Percentiles rank a stretch among this genome's conserved stretches.
These are phyloP conservation scores for Bovichtus variegatus DNA, from an alignment of 2,797 vertebrate species.

Conservation along the genomic window DNA sequence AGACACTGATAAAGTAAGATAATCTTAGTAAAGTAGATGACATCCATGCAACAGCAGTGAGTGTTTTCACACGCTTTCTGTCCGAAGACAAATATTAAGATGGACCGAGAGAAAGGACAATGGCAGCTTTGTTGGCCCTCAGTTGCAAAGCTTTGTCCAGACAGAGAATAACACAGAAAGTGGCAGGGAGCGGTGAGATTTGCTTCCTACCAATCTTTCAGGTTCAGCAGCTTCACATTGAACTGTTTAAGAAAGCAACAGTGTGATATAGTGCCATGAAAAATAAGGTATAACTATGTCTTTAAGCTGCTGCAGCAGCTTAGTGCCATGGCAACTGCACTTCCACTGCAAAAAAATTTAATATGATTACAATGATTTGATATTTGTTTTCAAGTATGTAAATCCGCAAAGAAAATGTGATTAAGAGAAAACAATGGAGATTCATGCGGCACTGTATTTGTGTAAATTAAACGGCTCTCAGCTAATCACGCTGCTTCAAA, in stretches of 20 bases:
- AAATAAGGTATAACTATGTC: conserved; percentile 16
- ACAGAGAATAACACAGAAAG: conserved; percentile 3
- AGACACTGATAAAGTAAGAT: neutral
- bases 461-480: conserved; percentile 23
- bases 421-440: conserved; percentile 47
- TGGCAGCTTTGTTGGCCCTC: neutral
- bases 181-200: conserved; percentile 7
- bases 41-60: neutral
- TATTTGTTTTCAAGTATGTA: conserved; percentile 53
- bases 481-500: neutral
- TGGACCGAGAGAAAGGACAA: conserved; percentile 12
- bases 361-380: conserved; percentile 46
- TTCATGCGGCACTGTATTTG: neutral
- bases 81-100: neutral
- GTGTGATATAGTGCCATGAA: neutral
- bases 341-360: conserved; percentile 20
- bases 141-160: conserved; percentile 20
- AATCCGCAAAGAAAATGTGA: conserved; percentile 54
- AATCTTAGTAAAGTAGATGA: neutral
- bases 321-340: conserved; percentile 57
- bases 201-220: conserved; percentile 14
- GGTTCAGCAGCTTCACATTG: conserved; percentile 3
- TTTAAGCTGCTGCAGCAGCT: conserved; percentile 16
- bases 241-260: neutral
- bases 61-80: neutral